These are phyloP conservation scores for Muscicapa striata DNA, from an alignment of 2,797 vertebrate species.

Conservation along the genomic window DNA sequence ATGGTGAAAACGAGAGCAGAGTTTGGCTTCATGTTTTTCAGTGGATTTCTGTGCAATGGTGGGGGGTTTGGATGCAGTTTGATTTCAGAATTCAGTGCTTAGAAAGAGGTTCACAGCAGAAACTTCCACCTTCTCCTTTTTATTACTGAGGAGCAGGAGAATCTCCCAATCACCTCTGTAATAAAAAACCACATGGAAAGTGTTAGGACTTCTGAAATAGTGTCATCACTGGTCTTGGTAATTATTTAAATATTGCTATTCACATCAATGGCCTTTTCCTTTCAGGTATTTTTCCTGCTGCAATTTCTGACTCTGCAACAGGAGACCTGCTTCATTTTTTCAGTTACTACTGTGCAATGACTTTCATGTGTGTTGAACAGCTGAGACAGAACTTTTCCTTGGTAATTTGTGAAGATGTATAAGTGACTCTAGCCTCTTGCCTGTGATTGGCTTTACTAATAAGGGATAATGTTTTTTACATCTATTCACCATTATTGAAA, in stretches of 20 bases:
- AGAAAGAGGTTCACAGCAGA: neutral
- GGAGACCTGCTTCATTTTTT: neutral
- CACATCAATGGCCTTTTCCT: neutral
- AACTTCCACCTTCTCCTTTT: neutral
- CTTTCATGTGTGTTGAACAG: neutral
- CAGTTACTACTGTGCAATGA: neutral
- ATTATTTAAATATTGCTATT: neutral
- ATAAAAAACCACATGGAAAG: neutral
- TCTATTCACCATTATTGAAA: neutral
- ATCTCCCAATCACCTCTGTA: neutral
- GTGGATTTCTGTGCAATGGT: neutral
- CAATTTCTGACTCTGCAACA: neutral
- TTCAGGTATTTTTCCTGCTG: neutral
- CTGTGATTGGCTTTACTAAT: neutral
- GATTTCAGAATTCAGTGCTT: neutral
- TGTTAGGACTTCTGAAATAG: neutral
- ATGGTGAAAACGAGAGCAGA: neutral
- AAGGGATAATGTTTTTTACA: neutral
- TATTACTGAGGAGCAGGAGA: neutral
- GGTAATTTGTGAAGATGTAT: neutral
- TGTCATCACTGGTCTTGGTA: neutral
- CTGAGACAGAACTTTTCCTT: neutral
- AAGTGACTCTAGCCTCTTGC: neutral
- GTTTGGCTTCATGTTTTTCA: neutral
- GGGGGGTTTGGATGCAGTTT: accelerated